A percentile compares a stretch with the other conserved stretches of the same genome.
These are phyloP conservation scores for Hirtodrosophila alboralis DNA, from an alignment of 2,888 invertebrate genomes.

Conservation along the genomic window DNA sequence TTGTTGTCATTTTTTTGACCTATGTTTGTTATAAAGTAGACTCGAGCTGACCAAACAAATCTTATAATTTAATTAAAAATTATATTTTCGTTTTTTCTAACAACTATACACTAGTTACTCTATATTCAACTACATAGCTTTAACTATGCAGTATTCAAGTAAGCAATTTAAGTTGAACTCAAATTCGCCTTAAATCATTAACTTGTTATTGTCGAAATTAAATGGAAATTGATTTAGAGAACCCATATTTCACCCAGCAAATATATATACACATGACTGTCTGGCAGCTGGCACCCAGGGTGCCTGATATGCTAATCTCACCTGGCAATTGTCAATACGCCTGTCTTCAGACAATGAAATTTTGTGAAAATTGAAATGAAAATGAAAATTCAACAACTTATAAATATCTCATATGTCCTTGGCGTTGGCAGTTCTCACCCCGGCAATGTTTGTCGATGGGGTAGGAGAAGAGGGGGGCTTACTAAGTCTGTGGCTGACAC, in stretches of 20 bases:
- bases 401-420: slow-evolving; percentile 56
- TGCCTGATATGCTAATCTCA: slow-evolving; percentile 70
- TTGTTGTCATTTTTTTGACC: too few relatives aligned
- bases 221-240: slow-evolving; percentile 14
- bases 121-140: too few relatives aligned
- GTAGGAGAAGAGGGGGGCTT: slow-evolving; percentile 24
- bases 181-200: too few relatives aligned
- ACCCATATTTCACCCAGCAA: not conserved
- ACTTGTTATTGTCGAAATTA: not conserved
- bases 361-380: slow-evolving; percentile 60
- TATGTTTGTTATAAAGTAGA: too few relatives aligned
- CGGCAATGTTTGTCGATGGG: slow-evolving; percentile 1
- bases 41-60: too few relatives aligned
- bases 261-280: slow-evolving; percentile 14
- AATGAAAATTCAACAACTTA: slow-evolving; percentile 76
- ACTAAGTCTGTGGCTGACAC: slow-evolving; percentile 68
- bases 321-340: slow-evolving; percentile 64
- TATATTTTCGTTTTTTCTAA: too few relatives aligned
- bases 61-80: too few relatives aligned
- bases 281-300: slow-evolving; percentile 36
- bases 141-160: too few relatives aligned
- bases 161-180: too few relatives aligned
- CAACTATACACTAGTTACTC: too few relatives aligned
- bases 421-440: slow-evolving; percentile 54
- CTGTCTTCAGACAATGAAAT: slow-evolving; percentile 73